Evolutionary conservation across 2,797 vertebrate species (phyloP).

Genomic region (Capromys pilorides): DNA sequence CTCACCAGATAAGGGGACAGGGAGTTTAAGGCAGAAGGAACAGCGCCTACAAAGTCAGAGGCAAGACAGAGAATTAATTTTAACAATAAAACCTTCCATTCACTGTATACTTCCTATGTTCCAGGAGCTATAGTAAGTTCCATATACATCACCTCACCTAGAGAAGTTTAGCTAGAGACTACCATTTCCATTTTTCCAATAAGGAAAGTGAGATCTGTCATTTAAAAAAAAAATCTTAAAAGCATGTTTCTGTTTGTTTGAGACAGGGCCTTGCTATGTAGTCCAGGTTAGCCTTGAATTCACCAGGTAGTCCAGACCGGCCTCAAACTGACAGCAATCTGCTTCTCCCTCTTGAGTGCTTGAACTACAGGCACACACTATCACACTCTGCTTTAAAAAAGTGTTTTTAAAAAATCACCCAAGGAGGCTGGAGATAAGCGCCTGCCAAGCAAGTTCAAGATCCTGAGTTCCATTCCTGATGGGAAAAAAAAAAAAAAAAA

Average conservation of each 20-base stretch:
- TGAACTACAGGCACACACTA: background rate
- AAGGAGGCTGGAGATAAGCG: too few relatives aligned
- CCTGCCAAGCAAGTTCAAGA: too few relatives aligned
- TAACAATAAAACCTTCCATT: conserved; percentile 25
- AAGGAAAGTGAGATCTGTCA: conserved; percentile 19
- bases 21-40: background rate
- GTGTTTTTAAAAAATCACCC: too few relatives aligned
- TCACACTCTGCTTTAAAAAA: too few relatives aligned
- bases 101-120: background rate
- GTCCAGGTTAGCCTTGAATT: too few relatives aligned
- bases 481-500: too few relatives aligned
- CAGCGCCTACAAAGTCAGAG: background rate
- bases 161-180: background rate
- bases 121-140: background rate
- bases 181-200: conserved; percentile 36
- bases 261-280: too few relatives aligned
- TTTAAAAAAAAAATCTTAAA: background rate
- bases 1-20: background rate
- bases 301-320: too few relatives aligned
- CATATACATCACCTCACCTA: background rate
- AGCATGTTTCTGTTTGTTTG: too few relatives aligned
- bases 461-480: too few relatives aligned
- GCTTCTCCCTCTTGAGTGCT: background rate
- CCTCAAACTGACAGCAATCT: background rate
- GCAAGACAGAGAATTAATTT: background rate